phyloP scores from a whole-genome alignment of 2,113 vertebrate genomes.

The Callocephalon fimbriatum region DNA sequence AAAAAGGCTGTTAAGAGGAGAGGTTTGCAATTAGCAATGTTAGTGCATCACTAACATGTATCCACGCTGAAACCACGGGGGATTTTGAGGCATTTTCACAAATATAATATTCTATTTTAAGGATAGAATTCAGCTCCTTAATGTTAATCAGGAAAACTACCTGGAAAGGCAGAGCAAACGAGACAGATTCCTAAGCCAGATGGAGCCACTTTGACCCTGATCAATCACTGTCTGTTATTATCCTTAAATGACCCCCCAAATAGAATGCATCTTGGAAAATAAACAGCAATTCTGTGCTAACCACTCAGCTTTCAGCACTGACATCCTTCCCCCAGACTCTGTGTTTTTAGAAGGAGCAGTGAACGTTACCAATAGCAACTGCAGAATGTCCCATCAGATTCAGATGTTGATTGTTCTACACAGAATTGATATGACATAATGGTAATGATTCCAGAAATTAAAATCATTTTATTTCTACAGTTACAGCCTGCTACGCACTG shows the following conservation, averaged over 20 bases:
- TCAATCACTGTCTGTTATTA: conserved; percentile 51
- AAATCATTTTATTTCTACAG: not conserved
- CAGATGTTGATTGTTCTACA: conserved; percentile 42
- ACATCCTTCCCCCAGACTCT: conserved; percentile 38
- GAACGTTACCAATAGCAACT: conserved; percentile 68
- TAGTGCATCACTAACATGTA: not conserved
- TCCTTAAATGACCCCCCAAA: conserved; percentile 50
- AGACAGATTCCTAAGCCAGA: not conserved
- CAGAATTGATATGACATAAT: conserved; percentile 31
- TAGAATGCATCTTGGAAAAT: not conserved
- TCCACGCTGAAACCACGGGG: not conserved
- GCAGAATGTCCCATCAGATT: conserved; percentile 57
- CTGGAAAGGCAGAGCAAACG: not conserved
- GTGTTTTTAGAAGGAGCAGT: conserved; percentile 32
- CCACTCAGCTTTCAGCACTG: not conserved
- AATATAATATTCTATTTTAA: conserved; percentile 40
- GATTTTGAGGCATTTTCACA: conserved; percentile 13
- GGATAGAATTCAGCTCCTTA: not conserved
- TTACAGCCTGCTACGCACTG: not conserved
- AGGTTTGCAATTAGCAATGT: conserved; percentile 6
- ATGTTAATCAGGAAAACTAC: not conserved
- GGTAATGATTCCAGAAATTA: conserved; percentile 42
- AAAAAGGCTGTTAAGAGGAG: not conserved
- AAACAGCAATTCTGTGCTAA: not conserved
- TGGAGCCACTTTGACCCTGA: conserved; percentile 50